These are phyloP conservation scores for Drosophila repletoides DNA, from an alignment of 1,140 invertebrate species.

Conservation along the genomic window DNA sequence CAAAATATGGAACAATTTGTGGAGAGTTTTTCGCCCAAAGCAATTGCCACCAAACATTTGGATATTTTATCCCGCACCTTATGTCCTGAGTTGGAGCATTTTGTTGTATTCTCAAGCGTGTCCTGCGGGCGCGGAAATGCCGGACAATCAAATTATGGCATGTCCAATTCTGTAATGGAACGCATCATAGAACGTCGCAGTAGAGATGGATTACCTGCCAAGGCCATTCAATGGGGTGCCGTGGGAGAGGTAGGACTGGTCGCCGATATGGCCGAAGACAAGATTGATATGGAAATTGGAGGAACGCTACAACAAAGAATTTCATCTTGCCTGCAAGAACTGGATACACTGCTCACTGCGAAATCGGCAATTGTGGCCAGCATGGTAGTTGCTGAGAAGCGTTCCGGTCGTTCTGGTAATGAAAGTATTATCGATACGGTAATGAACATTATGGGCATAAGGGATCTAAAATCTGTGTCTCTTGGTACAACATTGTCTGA, in stretches of 20 bases:
- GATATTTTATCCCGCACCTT: constrained; percentile 84
- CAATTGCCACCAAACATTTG: constrained; percentile 85
- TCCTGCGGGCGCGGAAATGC: constrained; percentile 94
- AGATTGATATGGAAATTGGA: constrained; percentile 89
- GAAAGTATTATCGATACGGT: constrained; percentile 87
- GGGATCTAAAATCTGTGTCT: constrained; percentile 85
- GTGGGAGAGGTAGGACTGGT: constrained; percentile 88
- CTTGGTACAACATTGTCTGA: constrained; percentile 90
- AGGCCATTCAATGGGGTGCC: constrained; percentile 89
- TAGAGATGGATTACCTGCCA: constrained; percentile 85
- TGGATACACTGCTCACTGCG: constrained; percentile 88
- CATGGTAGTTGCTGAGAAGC: constrained; percentile 90
- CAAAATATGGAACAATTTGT: constrained; percentile 85
- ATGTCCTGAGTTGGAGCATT: constrained; percentile 85
- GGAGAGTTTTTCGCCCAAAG: constrained; percentile 85
- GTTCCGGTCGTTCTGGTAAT: constrained; percentile 83
- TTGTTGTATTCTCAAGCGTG: constrained; percentile 93
- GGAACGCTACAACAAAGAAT: constrained; percentile 94
- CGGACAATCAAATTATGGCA: constrained; percentile 94
- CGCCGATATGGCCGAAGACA: constrained; percentile 91
- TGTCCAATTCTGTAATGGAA: constrained; percentile 89
- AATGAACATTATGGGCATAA: constrained; percentile 85
- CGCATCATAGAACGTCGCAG: constrained; percentile 86
- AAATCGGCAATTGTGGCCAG: constrained; percentile 87
- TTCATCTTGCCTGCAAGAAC: constrained; percentile 87